These are phyloP conservation scores for Strix aluco DNA, from an alignment of 2,113 vertebrate species.

Conservation along the genomic window DNA sequence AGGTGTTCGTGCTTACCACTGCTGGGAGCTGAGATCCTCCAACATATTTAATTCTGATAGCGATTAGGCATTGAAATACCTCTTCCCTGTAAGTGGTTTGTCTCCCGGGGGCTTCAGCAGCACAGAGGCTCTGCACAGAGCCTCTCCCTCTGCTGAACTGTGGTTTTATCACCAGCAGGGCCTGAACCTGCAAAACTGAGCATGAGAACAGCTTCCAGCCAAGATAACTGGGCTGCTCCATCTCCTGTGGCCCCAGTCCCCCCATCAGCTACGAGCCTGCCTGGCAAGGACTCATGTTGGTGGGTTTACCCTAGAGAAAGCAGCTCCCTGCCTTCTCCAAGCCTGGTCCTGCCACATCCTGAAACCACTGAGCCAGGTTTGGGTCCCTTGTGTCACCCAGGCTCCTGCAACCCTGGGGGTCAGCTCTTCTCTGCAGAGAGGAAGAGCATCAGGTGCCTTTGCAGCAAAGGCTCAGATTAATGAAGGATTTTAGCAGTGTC, in stretches of 20 bases:
- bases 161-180: neutral
- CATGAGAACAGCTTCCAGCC: neutral
- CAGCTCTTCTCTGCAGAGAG: neutral
- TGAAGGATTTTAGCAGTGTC: neutral
- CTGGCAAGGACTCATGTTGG: neutral
- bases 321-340: neutral
- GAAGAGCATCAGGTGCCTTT: neutral
- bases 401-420: neutral
- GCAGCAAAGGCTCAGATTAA: neutral
- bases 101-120: neutral
- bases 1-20: rapidly evolving
- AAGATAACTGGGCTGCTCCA: neutral
- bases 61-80: neutral
- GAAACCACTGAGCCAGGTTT: neutral
- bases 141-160: neutral
- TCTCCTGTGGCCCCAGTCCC: rapidly evolving
- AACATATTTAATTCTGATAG: neutral
- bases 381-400: neutral
- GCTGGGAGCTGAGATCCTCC: neutral
- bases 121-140: neutral
- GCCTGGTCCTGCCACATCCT: neutral
- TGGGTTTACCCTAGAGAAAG: neutral
- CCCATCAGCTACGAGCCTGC: neutral
- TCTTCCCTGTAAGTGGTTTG: neutral
- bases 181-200: neutral